Evolutionary conservation across 2,888 invertebrate genomes (phyloP), one percentile per base, ranked within the genome.

Genomic region (Mesochorus sp.): DNA sequence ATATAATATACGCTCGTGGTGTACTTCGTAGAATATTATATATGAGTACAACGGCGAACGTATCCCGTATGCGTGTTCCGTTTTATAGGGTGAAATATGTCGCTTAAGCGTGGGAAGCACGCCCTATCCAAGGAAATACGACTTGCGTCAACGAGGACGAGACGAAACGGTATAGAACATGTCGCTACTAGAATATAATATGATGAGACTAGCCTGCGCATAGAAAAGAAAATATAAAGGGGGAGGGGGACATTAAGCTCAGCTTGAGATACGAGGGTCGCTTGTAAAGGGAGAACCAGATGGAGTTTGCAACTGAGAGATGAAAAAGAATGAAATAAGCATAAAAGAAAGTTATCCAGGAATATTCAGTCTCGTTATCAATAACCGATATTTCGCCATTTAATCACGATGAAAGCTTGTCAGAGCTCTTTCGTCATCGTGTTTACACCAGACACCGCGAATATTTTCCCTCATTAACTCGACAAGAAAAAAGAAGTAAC

Each of bases 41-140:
- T n/a, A 57, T 59, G 59, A 59, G 61, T 67, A 67, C 14, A 59
- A 67, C 28, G 57, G 17, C 6, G 26, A 10, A 31, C 28, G 26
- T 49, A 42, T 28, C 14, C 55, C 68, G 68, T 64, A 42, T 66
- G 57, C 51, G 51, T 76, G 57, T 68, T 62, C 76, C 42, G 39
- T 79, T 76, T 76, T 76, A 71, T 67, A 49, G 71, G 51, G 71
- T 67, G 67, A 76, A 68, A 71, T 76, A 76, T 72, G 76, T 72
- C 67, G 55, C 47, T 76, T 71, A 67, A 72, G 67, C 61, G 61
- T 55, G 28, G 55, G n/a, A n/a, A 72, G 67, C 67, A 71, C 71
- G 71, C 55, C 67, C 71, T 71, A 19, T 44, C 62, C 26, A 59
- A 79, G 71, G 76, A 76, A 67, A 79, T 79, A 79, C 75, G 76